Percentiles rank a stretch among this genome's conserved stretches.
phyloP scores from a whole-genome alignment of 2,888 invertebrate species.

The Archips xylosteana region DNA sequence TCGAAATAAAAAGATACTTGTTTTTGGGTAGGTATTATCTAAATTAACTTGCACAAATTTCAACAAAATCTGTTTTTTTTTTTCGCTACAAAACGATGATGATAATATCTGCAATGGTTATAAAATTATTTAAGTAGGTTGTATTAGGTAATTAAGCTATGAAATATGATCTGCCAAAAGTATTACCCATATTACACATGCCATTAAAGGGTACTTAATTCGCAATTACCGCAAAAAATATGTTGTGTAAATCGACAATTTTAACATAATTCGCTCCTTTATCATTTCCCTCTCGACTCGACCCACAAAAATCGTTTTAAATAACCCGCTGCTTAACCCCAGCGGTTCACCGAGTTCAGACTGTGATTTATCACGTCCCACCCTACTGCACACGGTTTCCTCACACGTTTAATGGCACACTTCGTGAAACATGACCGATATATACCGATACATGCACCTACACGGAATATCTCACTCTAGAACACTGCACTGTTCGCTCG shows the following conservation, averaged over 20 bases:
- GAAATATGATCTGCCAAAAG: no score
- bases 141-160: no score
- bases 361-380: constrained; percentile 38
- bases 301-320: constrained; percentile 40
- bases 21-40: background rate
- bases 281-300: constrained; percentile 35
- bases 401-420: constrained; percentile 39
- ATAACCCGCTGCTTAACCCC: constrained; percentile 41
- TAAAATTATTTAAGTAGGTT: no score
- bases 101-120: background rate
- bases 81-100: background rate
- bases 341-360: constrained; percentile 36
- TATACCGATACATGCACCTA: constrained; percentile 32
- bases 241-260: background rate
- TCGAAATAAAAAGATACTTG: background rate
- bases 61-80: background rate
- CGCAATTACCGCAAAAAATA: background rate
- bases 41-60: background rate
- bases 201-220: background rate
- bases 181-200: background rate
- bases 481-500: constrained; percentile 35
- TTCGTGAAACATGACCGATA: constrained; percentile 39
- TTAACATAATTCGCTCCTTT: constrained; percentile 22
- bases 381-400: constrained; percentile 37
- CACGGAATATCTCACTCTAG: constrained; percentile 40